Evolutionary conservation across 2,888 invertebrate genomes (phyloP).

Genomic region (Eupithecia exiguata): DNA sequence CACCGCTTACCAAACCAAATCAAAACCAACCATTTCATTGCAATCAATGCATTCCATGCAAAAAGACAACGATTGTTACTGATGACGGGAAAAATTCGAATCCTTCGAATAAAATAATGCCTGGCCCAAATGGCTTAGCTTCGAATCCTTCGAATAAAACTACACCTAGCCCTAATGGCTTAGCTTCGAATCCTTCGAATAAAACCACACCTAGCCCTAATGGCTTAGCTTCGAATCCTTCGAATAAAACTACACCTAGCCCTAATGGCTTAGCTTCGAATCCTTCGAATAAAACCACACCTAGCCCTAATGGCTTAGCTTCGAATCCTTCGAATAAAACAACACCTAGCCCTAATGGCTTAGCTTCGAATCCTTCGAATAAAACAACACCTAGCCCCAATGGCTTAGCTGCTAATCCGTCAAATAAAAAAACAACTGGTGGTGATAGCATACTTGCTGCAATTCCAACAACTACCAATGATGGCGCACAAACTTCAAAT

Average conservation of each 20-base stretch:
- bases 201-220: neutral
- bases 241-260: neutral
- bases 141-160: neutral
- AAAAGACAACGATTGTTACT: neutral
- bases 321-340: neutral
- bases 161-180: neutral
- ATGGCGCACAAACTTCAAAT: conserved; percentile 1
- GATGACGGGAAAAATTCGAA: neutral
- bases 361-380: neutral
- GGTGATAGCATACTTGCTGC: neutral
- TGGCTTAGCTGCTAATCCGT: neutral
- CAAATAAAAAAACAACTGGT: neutral
- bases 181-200: neutral
- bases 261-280: neutral
- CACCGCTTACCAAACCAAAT: neutral
- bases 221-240: neutral
- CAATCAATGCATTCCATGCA: neutral
- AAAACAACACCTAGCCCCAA: neutral
- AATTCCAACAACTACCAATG: conserved; percentile 13
- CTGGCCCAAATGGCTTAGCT: neutral
- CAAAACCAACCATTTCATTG: neutral
- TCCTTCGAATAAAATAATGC: neutral
- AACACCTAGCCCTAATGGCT: neutral
- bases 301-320: neutral
- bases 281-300: neutral